Base-by-base conservation (phyloP, 2,113 vertebrate species). In the Cheirogaleus medius region DNA sequence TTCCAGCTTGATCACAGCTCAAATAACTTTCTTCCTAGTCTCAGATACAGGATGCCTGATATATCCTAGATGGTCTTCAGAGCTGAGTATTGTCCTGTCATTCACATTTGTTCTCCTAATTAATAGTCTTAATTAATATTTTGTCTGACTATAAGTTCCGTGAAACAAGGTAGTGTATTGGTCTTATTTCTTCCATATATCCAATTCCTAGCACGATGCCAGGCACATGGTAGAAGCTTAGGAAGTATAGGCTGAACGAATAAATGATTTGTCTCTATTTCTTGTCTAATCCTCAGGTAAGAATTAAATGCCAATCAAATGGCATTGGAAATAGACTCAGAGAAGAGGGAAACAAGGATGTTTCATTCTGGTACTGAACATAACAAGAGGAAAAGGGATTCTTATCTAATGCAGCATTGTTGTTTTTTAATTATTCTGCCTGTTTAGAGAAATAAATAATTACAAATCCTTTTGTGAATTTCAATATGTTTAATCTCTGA, bases 391-490 rank as follows among this genome's bases (percentile, higher is more conserved):
- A 56, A 78, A 60, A 71, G 27, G 42, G 6, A 81, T 37, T 89
- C 27, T 68, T 68, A 15, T 29, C 42, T n/a, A 69, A 29, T 3
- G 25, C 37, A 39, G 39, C 5, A 8, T 20, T 68, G 77, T 32
- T 91, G 1, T 47, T 77, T 68, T 91, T 39, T 2, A 95, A 89
- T 95, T 94, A 87, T 93, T 73, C 58, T 66, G 34, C 77, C 63
- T 92, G 42, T 94, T 96, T 80, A 74, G 68, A 84, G 66, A 95
- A 97, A 96, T 69, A 96, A 88, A 95, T 77, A 91, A 94, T 96
- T 87, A 95, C 66, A 56, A 52, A 94, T 76, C 37, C 34, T 87
- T 93, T 85, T 74, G 82, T 89, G 86, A 87, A 81, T 95, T 93
- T 73, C 60, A 60, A 49, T 90, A 68, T 10, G 2, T 90, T 96